These are phyloP conservation scores for Ochlodes sylvanus DNA, from an alignment of 2,888 invertebrate species.

Conservation along the genomic window DNA sequence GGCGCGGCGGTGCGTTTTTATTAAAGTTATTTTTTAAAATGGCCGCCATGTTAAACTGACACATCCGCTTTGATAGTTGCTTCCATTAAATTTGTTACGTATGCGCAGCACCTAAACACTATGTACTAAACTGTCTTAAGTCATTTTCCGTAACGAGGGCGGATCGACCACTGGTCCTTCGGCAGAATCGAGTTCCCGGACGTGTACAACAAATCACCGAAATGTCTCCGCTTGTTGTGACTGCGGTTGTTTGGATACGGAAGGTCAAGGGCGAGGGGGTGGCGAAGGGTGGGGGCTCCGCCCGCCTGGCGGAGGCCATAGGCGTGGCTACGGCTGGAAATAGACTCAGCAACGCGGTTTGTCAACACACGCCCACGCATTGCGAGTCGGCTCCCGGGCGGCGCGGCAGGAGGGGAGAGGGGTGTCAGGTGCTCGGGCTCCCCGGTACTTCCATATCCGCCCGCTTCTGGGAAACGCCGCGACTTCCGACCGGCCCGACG, in stretches of 20 bases:
- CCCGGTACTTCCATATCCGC: conserved; percentile 12
- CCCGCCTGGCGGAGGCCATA: conserved; percentile 42
- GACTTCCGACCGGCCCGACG: background rate
- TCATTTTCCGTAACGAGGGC: background rate
- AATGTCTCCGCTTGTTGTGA: conserved; percentile 69
- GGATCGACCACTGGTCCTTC: conserved; percentile 19
- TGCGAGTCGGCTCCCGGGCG: conserved; percentile 45
- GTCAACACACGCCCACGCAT: conserved; percentile 82
- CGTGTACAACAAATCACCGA: conserved; percentile 57
- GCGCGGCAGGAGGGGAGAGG: conserved; percentile 8
- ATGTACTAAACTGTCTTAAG: no score
- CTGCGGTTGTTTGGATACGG: conserved; percentile 82
- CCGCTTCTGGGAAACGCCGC: conserved; percentile 26
- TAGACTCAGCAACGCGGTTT: conserved; percentile 76
- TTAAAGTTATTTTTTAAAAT: no score
- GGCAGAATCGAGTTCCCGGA: conserved; percentile 22
- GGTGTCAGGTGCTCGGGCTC: conserved; percentile 3
- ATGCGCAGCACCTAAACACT: no score
- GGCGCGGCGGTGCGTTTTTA: no score
- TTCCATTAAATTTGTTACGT: no score
- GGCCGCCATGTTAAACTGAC: no score
- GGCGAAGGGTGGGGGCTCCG: conserved; percentile 44
- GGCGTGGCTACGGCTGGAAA: conserved; percentile 61
- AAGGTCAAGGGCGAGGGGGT: conserved; percentile 73
- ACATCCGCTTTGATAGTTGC: no score